Base-by-base conservation (phyloP, 2,797 vertebrate genomes). In the Acrossocheilus fasciatus region DNA sequence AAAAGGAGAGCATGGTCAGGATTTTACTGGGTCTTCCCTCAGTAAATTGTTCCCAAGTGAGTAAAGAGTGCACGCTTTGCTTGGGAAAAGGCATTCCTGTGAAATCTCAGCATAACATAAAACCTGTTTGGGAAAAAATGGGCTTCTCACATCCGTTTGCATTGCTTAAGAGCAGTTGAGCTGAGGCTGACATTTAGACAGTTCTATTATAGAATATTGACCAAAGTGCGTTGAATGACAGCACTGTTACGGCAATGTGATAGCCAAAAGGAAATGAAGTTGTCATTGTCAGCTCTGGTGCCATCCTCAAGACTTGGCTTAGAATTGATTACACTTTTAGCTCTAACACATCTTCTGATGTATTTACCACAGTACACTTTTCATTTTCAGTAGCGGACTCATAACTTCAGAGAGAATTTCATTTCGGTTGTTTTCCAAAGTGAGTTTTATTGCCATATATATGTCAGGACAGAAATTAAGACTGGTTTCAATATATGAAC, bases 181-280 rank as follows among this genome's bases (percentile, higher is more conserved):
- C 69, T 76, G 77, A 82, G 86, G 72, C 86, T 88, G 90, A 47
- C 77, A 91, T 64, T 83, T 80, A 84, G 76, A 91, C 76, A 87
- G 87, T 87, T 86, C 82, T 77, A 72, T 90, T 88, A 89, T 91
- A 91, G 81, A 91, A 88, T 93, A 93, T 89, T 87, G 91, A 93
- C 91, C 39, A 84, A 82, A 85, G 82, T 86, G 34, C 75, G 70
- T 73, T 91, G 62, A 92, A 87, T 92, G 87, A 72, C 84, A 86
- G 86, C 91, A 86, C 87, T 86, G 85, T 88, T 84, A 87, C 93
- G 89, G 87, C 82, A 90, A 68, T 68, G 74, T 52, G 84, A 43
- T 88, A 57, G 57, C 88, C 82, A 88, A 72, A 78, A 77, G 87
- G 89, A 93, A 93, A 93, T 93, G 8, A 92, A 91, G 57, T 86